Percentiles rank a stretch among this genome's conserved stretches.
These are phyloP conservation scores for Xylota segnis DNA, from an alignment of 2,888 invertebrate genomes.

Conservation along the genomic window DNA sequence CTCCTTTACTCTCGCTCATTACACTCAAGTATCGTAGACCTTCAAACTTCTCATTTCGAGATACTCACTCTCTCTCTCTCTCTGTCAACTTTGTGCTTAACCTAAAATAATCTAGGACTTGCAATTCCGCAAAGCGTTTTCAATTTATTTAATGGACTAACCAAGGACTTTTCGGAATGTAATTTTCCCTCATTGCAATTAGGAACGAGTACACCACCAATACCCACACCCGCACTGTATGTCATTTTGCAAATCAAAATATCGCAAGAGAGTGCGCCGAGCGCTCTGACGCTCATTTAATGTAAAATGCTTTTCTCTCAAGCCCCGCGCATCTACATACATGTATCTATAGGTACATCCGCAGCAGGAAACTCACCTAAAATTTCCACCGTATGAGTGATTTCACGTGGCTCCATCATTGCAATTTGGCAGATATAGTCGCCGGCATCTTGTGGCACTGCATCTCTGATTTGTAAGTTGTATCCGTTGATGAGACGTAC, in stretches of 20 bases:
- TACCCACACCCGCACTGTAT: background rate
- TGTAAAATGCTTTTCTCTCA: conserved; percentile 26
- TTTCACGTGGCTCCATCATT: conserved; percentile 87
- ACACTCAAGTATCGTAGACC: conserved; percentile 50
- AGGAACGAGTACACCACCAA: conserved; percentile 12
- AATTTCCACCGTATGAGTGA: conserved; percentile 88
- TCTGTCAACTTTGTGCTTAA: conserved; percentile 58
- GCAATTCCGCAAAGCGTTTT: conserved; percentile 52
- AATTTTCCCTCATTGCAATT: conserved; percentile 56
- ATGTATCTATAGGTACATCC: no score
- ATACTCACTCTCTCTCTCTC: background rate
- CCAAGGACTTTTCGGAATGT: conserved; percentile 65
- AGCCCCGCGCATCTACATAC: background rate
- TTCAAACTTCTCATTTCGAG: conserved; percentile 46
- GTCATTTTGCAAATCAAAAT: conserved; percentile 34
- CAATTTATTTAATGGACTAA: conserved; percentile 75
- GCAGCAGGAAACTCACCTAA: conserved; percentile 86
- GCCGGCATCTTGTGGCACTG: conserved; percentile 88
- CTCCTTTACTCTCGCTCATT: conserved; percentile 58
- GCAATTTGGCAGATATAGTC: conserved; percentile 89
- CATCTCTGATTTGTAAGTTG: conserved; percentile 88
- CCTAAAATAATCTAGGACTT: conserved; percentile 66
- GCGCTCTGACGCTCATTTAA: conserved; percentile 46
- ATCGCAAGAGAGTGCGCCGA: conserved; percentile 12
- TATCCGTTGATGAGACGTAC: conserved; percentile 87